Base-by-base conservation (phyloP, 1,140 invertebrate genomes). In the Phocides pigmalion region DNA sequence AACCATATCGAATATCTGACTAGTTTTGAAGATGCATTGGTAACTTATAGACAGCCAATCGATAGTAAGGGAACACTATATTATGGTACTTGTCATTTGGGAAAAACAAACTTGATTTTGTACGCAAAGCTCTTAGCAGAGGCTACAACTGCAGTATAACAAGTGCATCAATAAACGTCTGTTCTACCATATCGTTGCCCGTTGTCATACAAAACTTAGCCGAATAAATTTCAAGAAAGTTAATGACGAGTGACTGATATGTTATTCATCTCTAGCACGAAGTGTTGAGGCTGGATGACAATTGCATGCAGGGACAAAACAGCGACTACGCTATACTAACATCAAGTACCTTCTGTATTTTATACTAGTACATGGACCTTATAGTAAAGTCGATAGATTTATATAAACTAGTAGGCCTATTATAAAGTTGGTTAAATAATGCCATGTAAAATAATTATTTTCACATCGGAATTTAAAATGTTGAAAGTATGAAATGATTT, bases 361-460 rank as follows among this genome's bases (percentile, higher is more conserved):
- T 75, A 81, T 35, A 72, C 73, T 82, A 80, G 66, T 70, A 74
- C 61, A 68, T 76, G 75, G 82, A 83, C 70, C 72, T 72, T 81
- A 77, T 70, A 64, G 69, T 58, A 72, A 75, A 74, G 71, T 76
- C 63, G 69, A 79, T 53, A 66, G 70, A 79, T 72, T 72, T 64
- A 73, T 73, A 76, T 70, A 78, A 61, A 65, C 73, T 82, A 83
- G 73, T 87, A 87, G 84, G 84, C 84, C 84, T 83, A 82, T 75
- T 50, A 71, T 66, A 65, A 53, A 32, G 61, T 44, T 49, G 39
- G 42, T 32, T 16, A 20, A 49, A 66, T 35, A 20, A 44, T 32
- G 20, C 20, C 20, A 22, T 22, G 5, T 22, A 22, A 22, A 3
- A 22, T 22, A 3, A 22, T 22, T 28, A 28, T 28, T 0, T 28